Percentiles rank a stretch among this genome's conserved stretches.
These are phyloP conservation scores for Coecobrya sp. DNA, from an alignment of 2,888 invertebrate species.

Conservation along the genomic window DNA sequence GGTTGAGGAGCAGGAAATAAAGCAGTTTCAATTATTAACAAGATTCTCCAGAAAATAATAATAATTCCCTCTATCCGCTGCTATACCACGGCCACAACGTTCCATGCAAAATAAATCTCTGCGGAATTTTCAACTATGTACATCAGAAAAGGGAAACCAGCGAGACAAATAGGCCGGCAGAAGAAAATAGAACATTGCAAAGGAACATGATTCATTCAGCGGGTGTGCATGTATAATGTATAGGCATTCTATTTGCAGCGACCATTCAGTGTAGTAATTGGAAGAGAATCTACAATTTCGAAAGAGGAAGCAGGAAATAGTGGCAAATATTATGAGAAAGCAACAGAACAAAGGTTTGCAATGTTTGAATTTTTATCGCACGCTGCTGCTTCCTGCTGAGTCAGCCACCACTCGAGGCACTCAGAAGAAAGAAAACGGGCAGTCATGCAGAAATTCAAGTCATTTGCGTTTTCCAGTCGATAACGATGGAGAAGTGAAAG, in stretches of 20 bases:
- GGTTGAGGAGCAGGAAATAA: constrained; percentile 3
- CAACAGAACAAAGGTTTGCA: not conserved
- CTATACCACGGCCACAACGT: too few relatives aligned
- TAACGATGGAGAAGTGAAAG: constrained; percentile 1
- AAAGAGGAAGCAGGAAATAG: not conserved
- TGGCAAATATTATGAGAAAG: not conserved
- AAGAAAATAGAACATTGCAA: not conserved
- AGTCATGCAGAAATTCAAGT: constrained; percentile 62
- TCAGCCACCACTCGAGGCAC: not conserved
- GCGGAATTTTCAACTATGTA: constrained; percentile 55
- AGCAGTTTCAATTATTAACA: constrained; percentile 70
- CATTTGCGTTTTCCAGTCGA: constrained; percentile 67
- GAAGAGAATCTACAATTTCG: too few relatives aligned
- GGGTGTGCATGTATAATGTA: not conserved
- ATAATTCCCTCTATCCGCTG: not conserved
- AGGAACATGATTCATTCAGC: not conserved
- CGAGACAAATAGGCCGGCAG: not conserved
- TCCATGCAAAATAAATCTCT: constrained; percentile 52
- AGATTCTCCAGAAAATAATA: constrained; percentile 45
- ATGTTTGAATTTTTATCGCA: constrained; percentile 15
- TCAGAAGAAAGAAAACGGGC: not conserved
- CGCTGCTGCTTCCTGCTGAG: not conserved
- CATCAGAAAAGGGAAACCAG: not conserved
- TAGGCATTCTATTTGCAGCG: not conserved
- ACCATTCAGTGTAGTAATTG: too few relatives aligned